These are phyloP conservation scores for Notothenia rossii DNA, from an alignment of 2,113 vertebrate genomes.

Conservation along the genomic window DNA sequence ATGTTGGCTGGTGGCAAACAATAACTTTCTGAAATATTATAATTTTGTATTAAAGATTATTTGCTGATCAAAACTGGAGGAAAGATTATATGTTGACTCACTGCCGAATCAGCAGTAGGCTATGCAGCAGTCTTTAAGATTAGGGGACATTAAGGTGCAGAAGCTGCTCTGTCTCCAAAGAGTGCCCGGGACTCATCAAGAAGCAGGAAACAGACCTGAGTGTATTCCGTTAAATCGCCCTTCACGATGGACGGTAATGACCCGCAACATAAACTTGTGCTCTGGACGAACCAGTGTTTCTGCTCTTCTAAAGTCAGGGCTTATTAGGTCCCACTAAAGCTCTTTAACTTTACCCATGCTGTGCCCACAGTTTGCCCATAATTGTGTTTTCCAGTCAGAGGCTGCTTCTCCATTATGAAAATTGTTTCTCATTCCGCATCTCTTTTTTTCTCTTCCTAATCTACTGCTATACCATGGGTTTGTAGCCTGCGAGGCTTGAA, in stretches of 20 bases:
- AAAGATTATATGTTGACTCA: not conserved
- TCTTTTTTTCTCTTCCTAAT: conserved; percentile 27
- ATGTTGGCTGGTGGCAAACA: not conserved
- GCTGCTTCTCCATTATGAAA: conserved; percentile 71
- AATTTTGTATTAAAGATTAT: not conserved
- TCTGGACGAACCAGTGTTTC: conserved; percentile 40
- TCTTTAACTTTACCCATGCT: conserved; percentile 66
- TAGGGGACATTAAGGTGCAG: not conserved
- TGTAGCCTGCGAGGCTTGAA: not conserved
- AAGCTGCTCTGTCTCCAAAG: conserved; percentile 25
- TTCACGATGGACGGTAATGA: conserved; percentile 51
- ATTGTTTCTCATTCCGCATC: conserved; percentile 67
- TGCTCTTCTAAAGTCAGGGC: conserved; percentile 62
- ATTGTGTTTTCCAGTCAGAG: conserved; percentile 76
- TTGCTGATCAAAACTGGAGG: not conserved
- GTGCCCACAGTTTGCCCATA: conserved; percentile 68
- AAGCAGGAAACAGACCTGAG: conserved; percentile 28
- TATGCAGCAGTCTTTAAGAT: not conserved
- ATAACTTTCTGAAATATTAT: not conserved
- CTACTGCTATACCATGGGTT: conserved; percentile 38
- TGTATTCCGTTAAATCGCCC: conserved; percentile 42
- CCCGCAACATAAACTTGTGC: conserved; percentile 63
- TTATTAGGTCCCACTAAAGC: conserved; percentile 61
- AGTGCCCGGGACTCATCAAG: conserved; percentile 30
- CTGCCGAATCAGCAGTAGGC: not conserved